Evolutionary conservation across 2,888 invertebrate genomes (phyloP).

Genomic region (Leistus spinibarbis): DNA sequence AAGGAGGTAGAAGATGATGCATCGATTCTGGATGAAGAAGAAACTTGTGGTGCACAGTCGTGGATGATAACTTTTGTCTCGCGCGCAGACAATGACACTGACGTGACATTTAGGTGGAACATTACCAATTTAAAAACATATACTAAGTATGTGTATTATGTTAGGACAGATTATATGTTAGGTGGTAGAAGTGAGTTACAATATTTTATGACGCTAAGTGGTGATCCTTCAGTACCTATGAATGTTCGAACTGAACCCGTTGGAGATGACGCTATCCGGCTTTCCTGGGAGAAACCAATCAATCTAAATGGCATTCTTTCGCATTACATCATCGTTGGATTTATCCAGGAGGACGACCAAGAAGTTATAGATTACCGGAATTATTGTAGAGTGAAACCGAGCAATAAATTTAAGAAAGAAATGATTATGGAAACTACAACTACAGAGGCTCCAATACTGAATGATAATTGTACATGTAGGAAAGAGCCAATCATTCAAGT

Average conservation of each 20-base stretch:
- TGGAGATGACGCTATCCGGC: constrained; percentile 51
- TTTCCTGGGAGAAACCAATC: constrained; percentile 68
- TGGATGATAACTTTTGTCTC: constrained; percentile 49
- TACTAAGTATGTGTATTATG: constrained; percentile 75
- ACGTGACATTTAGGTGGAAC: constrained; percentile 29
- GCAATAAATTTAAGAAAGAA: neutral
- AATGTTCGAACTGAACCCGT: constrained; percentile 46
- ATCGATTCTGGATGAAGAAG: constrained; percentile 60
- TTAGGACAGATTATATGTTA: constrained; percentile 65
- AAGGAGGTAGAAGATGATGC: constrained; percentile 63
- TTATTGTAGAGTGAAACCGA: constrained; percentile 45
- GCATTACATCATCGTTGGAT: constrained; percentile 53
- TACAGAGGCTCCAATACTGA: neutral
- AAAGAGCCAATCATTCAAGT: constrained; percentile 5
- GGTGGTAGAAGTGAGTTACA: constrained; percentile 65
- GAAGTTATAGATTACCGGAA: constrained; percentile 44
- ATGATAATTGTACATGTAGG: neutral
- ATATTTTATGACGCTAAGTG: constrained; percentile 69
- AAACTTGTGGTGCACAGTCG: constrained; percentile 48
- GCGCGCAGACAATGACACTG: constrained; percentile 44
- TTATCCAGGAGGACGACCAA: constrained; percentile 47
- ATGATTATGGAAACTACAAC: constrained; percentile 2
- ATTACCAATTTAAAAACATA: constrained; percentile 65
- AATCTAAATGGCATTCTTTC: constrained; percentile 51
- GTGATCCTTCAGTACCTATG: constrained; percentile 59